Conservation (phyloP, 2,888 invertebrate genomes). For the Hemithea aestivaria region DNA sequence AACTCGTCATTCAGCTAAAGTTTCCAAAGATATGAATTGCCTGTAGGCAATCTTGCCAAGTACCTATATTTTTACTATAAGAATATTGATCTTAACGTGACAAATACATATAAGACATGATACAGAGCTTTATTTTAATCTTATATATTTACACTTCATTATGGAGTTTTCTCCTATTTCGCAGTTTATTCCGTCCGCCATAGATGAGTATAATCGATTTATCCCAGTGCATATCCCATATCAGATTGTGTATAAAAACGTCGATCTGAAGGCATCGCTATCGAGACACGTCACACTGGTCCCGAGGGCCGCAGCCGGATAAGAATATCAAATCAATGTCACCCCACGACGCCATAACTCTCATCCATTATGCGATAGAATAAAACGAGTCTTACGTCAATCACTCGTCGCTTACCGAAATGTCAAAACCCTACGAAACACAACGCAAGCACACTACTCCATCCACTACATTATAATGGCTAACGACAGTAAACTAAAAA, state of each 20-base stretch:
- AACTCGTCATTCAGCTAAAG: slow-evolving; percentile 47
- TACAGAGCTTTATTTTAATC: too few species aligned
- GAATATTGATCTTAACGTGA: too few species aligned
- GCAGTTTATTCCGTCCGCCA: too few species aligned
- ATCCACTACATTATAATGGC: slow-evolving; percentile 28
- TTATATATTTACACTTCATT: too few species aligned
- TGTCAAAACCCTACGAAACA: slow-evolving; percentile 23
- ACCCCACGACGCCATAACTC: slow-evolving; percentile 69
- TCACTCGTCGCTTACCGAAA: slow-evolving; percentile 44
- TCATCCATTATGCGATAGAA: slow-evolving; percentile 63
- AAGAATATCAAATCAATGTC: slow-evolving; percentile 73
- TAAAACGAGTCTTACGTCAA: slow-evolving; percentile 54
- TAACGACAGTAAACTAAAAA: slow-evolving; percentile 49
- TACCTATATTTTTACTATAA: too few species aligned
- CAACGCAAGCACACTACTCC: slow-evolving; percentile 24
- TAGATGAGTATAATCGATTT: slow-evolving; percentile 38
- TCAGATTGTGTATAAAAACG: slow-evolving; percentile 51
- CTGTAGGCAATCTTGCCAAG: not conserved
- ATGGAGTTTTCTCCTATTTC: too few species aligned
- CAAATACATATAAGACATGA: too few species aligned
- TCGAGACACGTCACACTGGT: slow-evolving; percentile 62
- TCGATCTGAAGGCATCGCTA: slow-evolving; percentile 52
- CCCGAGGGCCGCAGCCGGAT: slow-evolving; percentile 63
- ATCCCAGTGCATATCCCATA: slow-evolving; percentile 41
- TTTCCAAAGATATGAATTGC: slow-evolving; percentile 12